These are phyloP conservation scores for Yoshiicerus persimilis DNA, from an alignment of 1,140 invertebrate genomes.

Conservation along the genomic window DNA sequence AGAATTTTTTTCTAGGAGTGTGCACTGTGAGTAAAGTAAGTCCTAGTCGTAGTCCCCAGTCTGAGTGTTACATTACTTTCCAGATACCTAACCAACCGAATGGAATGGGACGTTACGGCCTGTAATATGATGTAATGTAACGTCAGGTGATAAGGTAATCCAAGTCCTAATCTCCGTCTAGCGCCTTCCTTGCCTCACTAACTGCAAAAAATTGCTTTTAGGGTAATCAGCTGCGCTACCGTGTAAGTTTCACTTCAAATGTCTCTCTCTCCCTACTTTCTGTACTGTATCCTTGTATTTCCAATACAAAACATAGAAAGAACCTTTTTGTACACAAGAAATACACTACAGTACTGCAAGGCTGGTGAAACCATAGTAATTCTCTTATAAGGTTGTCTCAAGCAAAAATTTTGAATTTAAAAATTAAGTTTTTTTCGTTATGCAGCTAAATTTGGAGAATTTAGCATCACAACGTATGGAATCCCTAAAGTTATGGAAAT, in stretches of 20 bases:
- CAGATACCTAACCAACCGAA: background rate
- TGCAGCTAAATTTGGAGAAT: no score
- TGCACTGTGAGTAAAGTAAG: background rate
- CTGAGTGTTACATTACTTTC: slow-evolving; percentile 3
- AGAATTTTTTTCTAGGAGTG: background rate
- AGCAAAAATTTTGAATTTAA: no score
- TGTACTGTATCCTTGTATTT: no score
- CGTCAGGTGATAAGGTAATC: slow-evolving; percentile 21
- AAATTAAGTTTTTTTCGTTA: no score
- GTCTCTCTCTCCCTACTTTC: background rate
- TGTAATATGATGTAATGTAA: slow-evolving; percentile 23
- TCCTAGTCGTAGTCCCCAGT: background rate
- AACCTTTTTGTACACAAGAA: no score
- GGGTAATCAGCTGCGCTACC: background rate
- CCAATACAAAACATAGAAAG: background rate
- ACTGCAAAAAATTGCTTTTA: slow-evolving; percentile 23
- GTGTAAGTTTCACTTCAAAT: background rate
- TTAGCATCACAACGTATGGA: no score
- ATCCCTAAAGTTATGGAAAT: no score
- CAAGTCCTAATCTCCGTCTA: background rate
- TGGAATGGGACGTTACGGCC: slow-evolving; percentile 10
- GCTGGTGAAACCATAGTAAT: no score
- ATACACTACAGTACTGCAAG: no score
- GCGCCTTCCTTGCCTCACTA: slow-evolving; percentile 17
- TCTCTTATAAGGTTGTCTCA: no score